phyloP scores from a whole-genome alignment of 2,113 vertebrate genomes.

The Clarias batrachus region DNA sequence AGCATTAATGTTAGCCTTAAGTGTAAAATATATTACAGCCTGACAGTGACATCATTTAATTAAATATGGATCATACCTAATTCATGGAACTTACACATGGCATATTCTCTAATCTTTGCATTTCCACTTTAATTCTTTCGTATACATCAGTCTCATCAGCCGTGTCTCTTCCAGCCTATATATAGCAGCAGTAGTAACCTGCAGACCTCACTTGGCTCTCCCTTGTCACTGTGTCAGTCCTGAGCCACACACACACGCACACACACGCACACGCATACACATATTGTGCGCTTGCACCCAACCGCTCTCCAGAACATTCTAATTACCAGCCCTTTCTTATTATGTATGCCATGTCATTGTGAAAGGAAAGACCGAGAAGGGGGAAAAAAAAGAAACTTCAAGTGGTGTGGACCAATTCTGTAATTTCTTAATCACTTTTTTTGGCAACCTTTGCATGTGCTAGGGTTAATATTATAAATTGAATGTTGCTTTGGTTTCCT shows the following conservation, averaged over 20 bases:
- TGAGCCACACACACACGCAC: constrained; percentile 12
- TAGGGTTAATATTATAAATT: constrained; percentile 76
- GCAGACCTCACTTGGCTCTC: constrained; percentile 35
- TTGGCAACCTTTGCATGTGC: constrained; percentile 73
- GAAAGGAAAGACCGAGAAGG: constrained; percentile 37
- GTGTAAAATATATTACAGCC: background rate
- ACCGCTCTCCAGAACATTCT: constrained; percentile 72
- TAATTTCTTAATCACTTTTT: constrained; percentile 81
- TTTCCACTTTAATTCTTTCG: background rate
- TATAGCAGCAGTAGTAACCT: constrained; percentile 39
- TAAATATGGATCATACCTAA: background rate
- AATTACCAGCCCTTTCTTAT: constrained; percentile 75
- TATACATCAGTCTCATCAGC: constrained; percentile 3
- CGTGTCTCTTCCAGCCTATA: constrained; percentile 21
- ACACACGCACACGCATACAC: constrained; percentile 26
- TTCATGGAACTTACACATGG: background rate
- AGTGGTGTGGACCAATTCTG: constrained; percentile 71
- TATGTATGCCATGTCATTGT: constrained; percentile 74
- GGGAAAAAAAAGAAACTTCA: constrained; percentile 61
- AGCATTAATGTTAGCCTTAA: background rate
- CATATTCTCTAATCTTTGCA: background rate
- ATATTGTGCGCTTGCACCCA: constrained; percentile 12
- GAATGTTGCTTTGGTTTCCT: constrained; percentile 77
- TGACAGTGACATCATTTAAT: background rate
- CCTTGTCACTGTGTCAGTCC: constrained; percentile 31